Conservation (phyloP, 2,797 vertebrate species). For the Anguilla megastoma region DNA sequence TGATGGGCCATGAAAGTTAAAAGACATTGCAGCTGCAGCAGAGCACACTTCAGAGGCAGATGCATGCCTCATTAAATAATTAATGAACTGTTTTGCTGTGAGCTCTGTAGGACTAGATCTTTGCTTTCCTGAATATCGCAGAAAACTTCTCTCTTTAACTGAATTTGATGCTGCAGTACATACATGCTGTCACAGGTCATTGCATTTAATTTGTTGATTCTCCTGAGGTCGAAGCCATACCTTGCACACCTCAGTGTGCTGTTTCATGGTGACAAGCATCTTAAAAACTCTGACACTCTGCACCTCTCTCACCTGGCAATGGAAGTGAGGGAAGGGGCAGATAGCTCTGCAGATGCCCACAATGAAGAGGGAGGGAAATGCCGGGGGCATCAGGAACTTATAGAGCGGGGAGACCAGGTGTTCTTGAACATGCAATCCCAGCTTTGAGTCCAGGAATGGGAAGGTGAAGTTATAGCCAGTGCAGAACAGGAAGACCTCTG, state of each 20-base stretch:
- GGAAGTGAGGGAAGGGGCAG: slow-evolving; percentile 65
- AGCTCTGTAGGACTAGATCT: not conserved
- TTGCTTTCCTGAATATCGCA: not conserved
- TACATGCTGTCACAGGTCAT: not conserved
- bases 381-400: slow-evolving; percentile 63
- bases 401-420: slow-evolving; percentile 59
- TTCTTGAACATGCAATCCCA: slow-evolving; percentile 51
- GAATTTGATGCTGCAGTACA: not conserved
- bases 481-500: slow-evolving; percentile 65
- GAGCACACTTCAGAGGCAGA: not conserved
- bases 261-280: not conserved
- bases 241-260: not conserved
- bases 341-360: slow-evolving; percentile 65
- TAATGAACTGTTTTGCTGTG: not conserved
- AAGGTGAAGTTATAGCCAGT: slow-evolving; percentile 68
- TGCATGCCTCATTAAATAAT: not conserved
- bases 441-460: slow-evolving; percentile 57
- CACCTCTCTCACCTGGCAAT: slow-evolving; percentile 58
- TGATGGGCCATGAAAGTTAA: not conserved
- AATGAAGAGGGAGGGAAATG: slow-evolving; percentile 61
- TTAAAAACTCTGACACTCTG: not conserved
- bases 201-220: not conserved
- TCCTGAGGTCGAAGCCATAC: not conserved
- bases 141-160: not conserved
- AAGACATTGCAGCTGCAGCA: not conserved